A percentile compares a stretch with the other conserved stretches of the same genome.
phyloP scores from a whole-genome alignment of 2,888 invertebrate species.

The Cheilosia impressa region DNA sequence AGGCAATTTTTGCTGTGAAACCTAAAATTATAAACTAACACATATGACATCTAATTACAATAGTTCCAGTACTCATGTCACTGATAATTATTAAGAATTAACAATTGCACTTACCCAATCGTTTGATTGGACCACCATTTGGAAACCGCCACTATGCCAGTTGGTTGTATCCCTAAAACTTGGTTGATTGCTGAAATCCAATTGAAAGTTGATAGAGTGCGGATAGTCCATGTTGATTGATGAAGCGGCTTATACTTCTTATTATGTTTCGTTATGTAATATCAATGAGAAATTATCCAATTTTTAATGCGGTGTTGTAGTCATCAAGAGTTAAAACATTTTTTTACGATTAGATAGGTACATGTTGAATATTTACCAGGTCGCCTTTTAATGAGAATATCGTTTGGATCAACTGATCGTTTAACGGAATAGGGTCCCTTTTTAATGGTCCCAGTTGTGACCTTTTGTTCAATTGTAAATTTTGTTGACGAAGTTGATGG shows the following conservation, averaged over 20 bases:
- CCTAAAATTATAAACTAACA: background rate
- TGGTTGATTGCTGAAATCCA: slow-evolving; percentile 11
- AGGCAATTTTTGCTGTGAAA: background rate
- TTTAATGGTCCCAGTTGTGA: slow-evolving; percentile 70
- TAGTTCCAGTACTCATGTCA: background rate
- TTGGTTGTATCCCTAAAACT: background rate
- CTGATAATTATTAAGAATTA: background rate
- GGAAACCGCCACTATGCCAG: background rate
- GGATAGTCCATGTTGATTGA: slow-evolving; percentile 24
- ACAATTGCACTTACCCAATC: background rate
- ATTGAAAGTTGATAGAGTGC: background rate
- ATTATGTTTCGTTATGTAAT: background rate
- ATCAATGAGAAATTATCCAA: background rate
- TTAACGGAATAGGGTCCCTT: slow-evolving; percentile 77
- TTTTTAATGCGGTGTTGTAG: background rate
- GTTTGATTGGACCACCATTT: background rate
- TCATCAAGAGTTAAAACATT: background rate
- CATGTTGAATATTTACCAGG: slow-evolving; percentile 77
- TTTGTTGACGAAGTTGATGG: slow-evolving; percentile 64
- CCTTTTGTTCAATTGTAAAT: slow-evolving; percentile 77
- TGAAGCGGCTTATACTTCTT: background rate
- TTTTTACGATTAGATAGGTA: slow-evolving; percentile 17
- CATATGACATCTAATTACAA: too few species aligned
- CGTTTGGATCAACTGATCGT: slow-evolving; percentile 76
- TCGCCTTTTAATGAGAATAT: slow-evolving; percentile 77